Evolutionary conservation across 2,797 vertebrate species (phyloP).

Genomic region (Gymnopithys bicolor): DNA sequence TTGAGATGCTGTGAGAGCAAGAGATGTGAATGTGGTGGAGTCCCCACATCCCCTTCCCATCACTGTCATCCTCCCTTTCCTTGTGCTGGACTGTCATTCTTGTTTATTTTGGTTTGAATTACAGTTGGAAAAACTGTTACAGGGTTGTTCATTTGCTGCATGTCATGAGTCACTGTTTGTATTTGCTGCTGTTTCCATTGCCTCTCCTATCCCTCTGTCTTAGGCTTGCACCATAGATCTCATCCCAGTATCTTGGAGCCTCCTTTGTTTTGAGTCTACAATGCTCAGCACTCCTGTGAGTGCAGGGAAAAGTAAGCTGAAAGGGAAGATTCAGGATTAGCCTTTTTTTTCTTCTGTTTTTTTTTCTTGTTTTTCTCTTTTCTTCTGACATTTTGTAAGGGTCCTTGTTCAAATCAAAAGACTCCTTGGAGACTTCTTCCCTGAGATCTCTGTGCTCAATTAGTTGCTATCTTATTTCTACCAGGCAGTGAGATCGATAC

Average conservation of each 20-base stretch:
- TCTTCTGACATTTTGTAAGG: not conserved
- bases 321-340: not conserved
- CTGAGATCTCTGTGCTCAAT: not conserved
- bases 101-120: slow-evolving; percentile 49
- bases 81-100: not conserved
- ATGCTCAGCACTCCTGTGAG: not conserved
- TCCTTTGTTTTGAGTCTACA: not conserved
- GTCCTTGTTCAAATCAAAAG: not conserved
- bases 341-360: no score
- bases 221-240: not conserved
- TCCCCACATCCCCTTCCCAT: not conserved
- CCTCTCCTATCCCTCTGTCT: not conserved
- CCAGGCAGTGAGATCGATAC: not conserved
- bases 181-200: not conserved
- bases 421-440: not conserved
- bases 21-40: not conserved
- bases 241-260: not conserved
- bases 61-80: not conserved
- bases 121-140: not conserved
- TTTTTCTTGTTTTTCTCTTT: not conserved
- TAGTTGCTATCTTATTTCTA: not conserved
- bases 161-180: not conserved
- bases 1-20: not conserved
- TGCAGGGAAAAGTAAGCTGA: not conserved
- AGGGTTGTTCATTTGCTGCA: not conserved